Base-by-base conservation (phyloP, 2,888 invertebrate genomes). In the Palloptera scutellata region DNA sequence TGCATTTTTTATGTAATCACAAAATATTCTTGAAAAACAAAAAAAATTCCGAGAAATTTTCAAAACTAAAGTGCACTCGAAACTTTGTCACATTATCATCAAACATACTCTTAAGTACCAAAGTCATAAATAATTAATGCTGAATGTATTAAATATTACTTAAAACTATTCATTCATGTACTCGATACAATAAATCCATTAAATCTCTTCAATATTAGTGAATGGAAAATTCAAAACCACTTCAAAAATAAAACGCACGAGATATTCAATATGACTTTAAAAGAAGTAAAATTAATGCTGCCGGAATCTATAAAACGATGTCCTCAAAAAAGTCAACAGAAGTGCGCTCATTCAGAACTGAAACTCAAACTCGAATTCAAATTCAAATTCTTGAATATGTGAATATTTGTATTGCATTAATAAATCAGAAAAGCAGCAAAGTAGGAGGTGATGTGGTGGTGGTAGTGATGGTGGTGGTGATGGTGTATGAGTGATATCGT, bases 241-340 rank as follows among this genome's bases (percentile, higher is more conserved):
- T 80, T 80, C 74, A 74, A 67, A 72, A 66, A 20, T 68, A 65
- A 40, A 12, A 59, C 63, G 17, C 2, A 30, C 30, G 68, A 80
- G 78, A 78, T 76, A 78, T 68, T 77, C 74, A 80, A 78, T 78
- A 80, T 64, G 78, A 77, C 78, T 80, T 80, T 75, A 78, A 77
- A 73, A 54, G 51, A 51, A 13, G 45, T 57, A 48, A 30, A 62
- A 53, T 43, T 48, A 48, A 40, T 20, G 64, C 41, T 15, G 53
- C 12, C 54, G n/a, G 15, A 53, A 57, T 17, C 41, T 13, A 15
- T 20, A 69, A 65, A 53, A 57, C 63, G 64, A 69, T 68, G 73
- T 71, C 66, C 66, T 75, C 73, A 76, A 73, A 76, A 73, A 74
- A 72, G 67, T 70, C 73, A 73, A 45, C 57, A 61, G 30, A 30